Conservation (phyloP, 2,113 vertebrate species). For the Aepyceros melampus region DNA sequence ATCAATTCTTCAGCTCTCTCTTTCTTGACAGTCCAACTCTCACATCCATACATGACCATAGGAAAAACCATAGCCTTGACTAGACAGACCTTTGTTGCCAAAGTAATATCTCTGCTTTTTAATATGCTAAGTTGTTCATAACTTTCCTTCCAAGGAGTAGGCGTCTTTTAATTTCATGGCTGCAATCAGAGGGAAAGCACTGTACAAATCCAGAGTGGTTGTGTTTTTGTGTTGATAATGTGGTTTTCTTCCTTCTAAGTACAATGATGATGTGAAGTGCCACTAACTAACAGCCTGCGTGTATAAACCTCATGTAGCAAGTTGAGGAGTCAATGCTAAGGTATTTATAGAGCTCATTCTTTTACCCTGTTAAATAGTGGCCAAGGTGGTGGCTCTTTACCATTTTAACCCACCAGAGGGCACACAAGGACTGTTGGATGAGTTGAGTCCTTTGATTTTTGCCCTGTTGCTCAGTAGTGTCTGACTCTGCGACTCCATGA, state of each 20-base stretch:
- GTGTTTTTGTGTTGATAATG: not conserved
- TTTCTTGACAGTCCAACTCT: too few species aligned
- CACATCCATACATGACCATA: too few species aligned
- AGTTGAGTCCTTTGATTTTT: not conserved
- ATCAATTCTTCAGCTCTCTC: too few species aligned
- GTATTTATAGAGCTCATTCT: not conserved
- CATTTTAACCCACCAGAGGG: constrained; percentile 39
- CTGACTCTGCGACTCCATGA: not conserved
- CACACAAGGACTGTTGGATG: not conserved
- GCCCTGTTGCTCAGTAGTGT: not conserved
- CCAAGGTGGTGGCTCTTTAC: not conserved
- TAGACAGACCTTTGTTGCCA: too few species aligned
- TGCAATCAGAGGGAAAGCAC: not conserved
- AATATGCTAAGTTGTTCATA: too few species aligned
- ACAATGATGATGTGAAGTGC: not conserved
- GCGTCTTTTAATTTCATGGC: too few species aligned
- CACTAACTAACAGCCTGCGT: not conserved
- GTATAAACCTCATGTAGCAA: fast-evolving
- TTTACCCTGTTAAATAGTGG: not conserved
- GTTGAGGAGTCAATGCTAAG: not conserved
- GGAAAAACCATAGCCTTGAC: too few species aligned
- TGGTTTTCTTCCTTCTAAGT: not conserved
- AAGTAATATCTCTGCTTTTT: too few species aligned
- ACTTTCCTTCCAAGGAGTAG: too few species aligned
- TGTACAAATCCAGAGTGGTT: not conserved